These are phyloP conservation scores for Dynastes hyllus DNA, from an alignment of 2,888 invertebrate genomes.

Conservation along the genomic window DNA sequence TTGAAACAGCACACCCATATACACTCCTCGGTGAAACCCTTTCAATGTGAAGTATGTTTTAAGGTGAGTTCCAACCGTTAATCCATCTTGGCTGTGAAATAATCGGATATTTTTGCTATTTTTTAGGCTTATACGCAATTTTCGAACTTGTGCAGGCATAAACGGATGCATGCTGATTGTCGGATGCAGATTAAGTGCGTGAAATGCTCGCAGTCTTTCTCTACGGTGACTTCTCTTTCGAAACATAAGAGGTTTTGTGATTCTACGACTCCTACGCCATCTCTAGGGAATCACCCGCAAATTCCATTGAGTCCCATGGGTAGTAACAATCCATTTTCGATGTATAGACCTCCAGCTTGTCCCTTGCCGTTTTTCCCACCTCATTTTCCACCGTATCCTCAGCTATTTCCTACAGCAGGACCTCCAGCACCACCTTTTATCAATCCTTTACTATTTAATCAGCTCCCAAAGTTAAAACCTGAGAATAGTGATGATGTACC, in stretches of 20 bases:
- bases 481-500: conserved; percentile 28
- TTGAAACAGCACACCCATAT: conserved; percentile 99
- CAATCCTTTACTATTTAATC: conserved; percentile 79
- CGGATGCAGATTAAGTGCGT: conserved; percentile 94
- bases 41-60: conserved; percentile 96
- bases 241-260: conserved; percentile 98
- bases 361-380: conserved; percentile 78
- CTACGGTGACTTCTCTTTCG: conserved; percentile 91
- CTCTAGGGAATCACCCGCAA: conserved; percentile 66
- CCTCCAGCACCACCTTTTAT: conserved; percentile 75
- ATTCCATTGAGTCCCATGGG: conserved; percentile 65
- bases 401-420: conserved; percentile 69
- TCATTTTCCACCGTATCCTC: conserved; percentile 72
- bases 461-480: conserved; percentile 65
- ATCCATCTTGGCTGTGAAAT: background rate
- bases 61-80: conserved; percentile 76
- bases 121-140: conserved; percentile 97
- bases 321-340: conserved; percentile 76
- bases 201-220: conserved; percentile 95
- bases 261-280: conserved; percentile 76
- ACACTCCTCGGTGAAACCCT: conserved; percentile 98
- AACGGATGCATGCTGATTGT: conserved; percentile 98
- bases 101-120: conserved; percentile 55
- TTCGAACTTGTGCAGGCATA: conserved; percentile 99
- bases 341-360: conserved; percentile 79